phyloP scores from a whole-genome alignment of 2,797 vertebrate genomes.

The Sebastes trivittatus region DNA sequence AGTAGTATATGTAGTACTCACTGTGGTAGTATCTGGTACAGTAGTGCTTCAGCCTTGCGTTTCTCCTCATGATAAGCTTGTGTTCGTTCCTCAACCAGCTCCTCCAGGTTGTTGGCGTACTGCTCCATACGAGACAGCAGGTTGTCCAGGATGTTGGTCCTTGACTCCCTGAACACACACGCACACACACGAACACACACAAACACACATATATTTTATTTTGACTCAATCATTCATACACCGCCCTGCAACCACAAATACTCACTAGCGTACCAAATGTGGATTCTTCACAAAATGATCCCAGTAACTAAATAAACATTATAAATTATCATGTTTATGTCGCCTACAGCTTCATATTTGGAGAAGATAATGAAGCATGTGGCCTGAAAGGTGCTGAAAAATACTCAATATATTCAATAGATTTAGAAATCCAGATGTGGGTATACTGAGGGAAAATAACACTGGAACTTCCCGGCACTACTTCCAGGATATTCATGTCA shows the following conservation, averaged over 20 bases:
- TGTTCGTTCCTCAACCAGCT: constrained; percentile 93
- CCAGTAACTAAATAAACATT: too few relatives aligned
- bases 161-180: constrained; percentile 72
- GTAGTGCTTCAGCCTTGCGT: constrained; percentile 90
- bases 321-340: neutral
- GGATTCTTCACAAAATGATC: too few relatives aligned
- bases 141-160: constrained; percentile 94
- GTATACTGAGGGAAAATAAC: neutral
- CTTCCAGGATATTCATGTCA: too few relatives aligned
- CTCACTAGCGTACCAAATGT: too few relatives aligned
- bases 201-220: constrained; percentile 7
- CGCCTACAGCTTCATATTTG: neutral
- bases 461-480: too few relatives aligned
- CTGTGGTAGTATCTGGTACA: constrained; percentile 83
- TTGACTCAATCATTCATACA: neutral
- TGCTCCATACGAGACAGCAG: constrained; percentile 96
- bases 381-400: neutral
- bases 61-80: constrained; percentile 97
- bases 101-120: constrained; percentile 96
- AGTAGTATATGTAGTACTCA: neutral
- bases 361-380: neutral
- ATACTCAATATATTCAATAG: too few relatives aligned
- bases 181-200: neutral
- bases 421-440: neutral
- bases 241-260: too few relatives aligned